A percentile compares a stretch with the other conserved stretches of the same genome.
Conservation (phyloP, 2,888 invertebrate species). For the Xylota segnis region DNA sequence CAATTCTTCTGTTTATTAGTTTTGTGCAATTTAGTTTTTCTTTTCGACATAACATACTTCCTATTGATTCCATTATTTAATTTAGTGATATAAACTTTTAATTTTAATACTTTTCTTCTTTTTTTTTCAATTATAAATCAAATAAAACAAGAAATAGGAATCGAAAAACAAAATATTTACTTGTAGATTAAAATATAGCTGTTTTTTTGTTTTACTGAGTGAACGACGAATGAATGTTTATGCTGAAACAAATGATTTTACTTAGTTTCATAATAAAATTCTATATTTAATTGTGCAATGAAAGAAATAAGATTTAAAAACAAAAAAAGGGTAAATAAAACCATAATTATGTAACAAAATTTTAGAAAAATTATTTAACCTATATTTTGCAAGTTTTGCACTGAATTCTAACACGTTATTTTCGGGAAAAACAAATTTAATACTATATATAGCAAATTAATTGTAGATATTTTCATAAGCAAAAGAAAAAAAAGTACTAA, state of each 20-base stretch:
- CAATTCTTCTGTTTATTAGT: constrained; percentile 7
- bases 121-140: not conserved
- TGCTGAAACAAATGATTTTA: constrained; percentile 30
- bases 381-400: constrained; percentile 51
- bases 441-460: constrained; percentile 62
- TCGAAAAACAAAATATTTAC: constrained; percentile 1
- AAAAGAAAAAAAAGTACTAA: constrained; percentile 7
- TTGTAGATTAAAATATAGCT: constrained; percentile 1
- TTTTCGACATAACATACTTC: constrained; percentile 31
- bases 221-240: constrained; percentile 48
- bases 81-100: constrained; percentile 16
- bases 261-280: constrained; percentile 11
- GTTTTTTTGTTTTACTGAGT: constrained; percentile 19
- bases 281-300: constrained; percentile 52
- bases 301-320: constrained; percentile 30
- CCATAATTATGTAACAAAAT: constrained; percentile 30
- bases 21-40: constrained; percentile 34
- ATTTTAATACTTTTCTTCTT: not conserved
- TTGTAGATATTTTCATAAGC: constrained; percentile 68
- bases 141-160: constrained; percentile 5
- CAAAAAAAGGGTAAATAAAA: not conserved
- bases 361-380: constrained; percentile 38
- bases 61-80: constrained; percentile 51
- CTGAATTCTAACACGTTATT: constrained; percentile 13
- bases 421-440: constrained; percentile 21